Evolutionary conservation across 2,888 invertebrate genomes (phyloP), one percentile per base, ranked within the genome.

Genomic region (Diplazon laetatorius): DNA sequence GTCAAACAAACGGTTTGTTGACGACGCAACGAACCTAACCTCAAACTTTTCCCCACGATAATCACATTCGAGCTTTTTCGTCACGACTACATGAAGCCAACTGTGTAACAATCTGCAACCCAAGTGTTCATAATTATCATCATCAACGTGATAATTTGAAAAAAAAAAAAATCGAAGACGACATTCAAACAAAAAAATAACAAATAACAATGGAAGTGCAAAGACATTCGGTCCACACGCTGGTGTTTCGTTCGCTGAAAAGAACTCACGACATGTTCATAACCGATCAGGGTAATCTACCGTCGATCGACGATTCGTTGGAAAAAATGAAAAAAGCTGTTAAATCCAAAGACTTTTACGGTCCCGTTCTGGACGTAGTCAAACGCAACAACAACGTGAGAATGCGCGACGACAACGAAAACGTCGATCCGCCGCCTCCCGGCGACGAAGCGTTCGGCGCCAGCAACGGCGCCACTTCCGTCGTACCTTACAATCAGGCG

Each of bases 221-320:
- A 89, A 95, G 97, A 86, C 99, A 98, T 92, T 98, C 99, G 4
- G 98, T 99, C 0, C 99, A 99, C 90, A 99, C 98, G 0, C 92
- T 99, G 80, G 98, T 99, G 81, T 99, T 99, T 91, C 94, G 99
- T 83, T 99, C 99, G 6, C 91, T 99, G 82, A 99, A 99, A 91
- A 93, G 99, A 87, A 98, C 98, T 0, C 99, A 99, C 90, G 99
- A 99, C 91, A 96, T 99, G 96, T 99, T 99, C 91, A 92, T 98
- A 57, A 94, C 96, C 12, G 98, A 98, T 90, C 98, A 98, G 89
- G 95, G 96, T 22, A 92, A 94, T 79, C 92, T 98, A 68, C 98
- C 98, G 3, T 95, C 96, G 63, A 93, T 95, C 48, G 97, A 98
- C 91, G 72, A 70, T 91, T 91, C 35, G 87, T 96, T 97, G 46